Conservation (phyloP, 2,888 invertebrate genomes). For the Balanococcus diminutus region DNA sequence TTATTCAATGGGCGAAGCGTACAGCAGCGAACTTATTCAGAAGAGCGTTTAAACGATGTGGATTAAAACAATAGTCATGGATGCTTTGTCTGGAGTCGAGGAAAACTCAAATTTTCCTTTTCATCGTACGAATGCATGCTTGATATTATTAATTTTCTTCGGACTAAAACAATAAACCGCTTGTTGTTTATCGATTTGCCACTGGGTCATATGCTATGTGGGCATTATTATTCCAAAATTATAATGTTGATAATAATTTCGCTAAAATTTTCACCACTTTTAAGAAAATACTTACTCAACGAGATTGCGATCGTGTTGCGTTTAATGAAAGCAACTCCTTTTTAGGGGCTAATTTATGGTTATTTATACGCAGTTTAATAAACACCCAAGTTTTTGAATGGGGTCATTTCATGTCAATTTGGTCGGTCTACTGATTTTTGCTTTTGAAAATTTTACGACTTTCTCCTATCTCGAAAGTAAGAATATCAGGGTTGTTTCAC, state of each 20-base stretch:
- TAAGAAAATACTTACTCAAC: neutral
- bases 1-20: no score
- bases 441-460: no score
- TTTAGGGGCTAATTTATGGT: neutral
- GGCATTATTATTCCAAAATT: neutral
- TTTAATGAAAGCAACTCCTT: neutral
- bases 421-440: no score
- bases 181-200: constrained; percentile 27
- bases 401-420: no score
- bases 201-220: constrained; percentile 11
- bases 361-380: neutral
- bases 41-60: neutral
- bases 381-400: neutral
- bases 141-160: neutral
- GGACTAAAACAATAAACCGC: constrained; percentile 9
- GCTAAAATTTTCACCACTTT: neutral
- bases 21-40: neutral
- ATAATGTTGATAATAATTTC: neutral
- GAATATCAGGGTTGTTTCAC: no score
- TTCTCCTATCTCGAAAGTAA: no score
- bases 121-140: neutral
- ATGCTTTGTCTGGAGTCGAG: constrained; percentile 16
- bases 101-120: constrained; percentile 22
- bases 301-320: neutral
- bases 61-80: constrained; percentile 14